These are phyloP conservation scores for Ricordea florida DNA, from an alignment of 92 coral and sea anemone genomes.

Conservation along the genomic window DNA sequence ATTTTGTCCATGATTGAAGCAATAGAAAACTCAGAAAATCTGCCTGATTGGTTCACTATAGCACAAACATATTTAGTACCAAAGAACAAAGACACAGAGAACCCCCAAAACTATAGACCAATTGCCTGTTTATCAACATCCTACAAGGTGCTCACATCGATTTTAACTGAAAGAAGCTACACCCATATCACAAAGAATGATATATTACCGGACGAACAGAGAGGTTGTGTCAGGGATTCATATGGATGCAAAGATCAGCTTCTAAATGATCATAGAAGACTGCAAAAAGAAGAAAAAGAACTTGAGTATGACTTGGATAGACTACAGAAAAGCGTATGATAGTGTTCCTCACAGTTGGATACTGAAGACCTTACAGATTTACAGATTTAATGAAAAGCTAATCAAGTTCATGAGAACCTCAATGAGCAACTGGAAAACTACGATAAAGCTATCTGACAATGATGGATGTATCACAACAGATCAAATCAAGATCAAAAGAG, in stretches of 20 bases:
- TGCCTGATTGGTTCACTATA: slow-evolving; percentile 15
- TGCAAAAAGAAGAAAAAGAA: slow-evolving; percentile 3
- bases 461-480: too few relatives aligned
- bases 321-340: too few relatives aligned
- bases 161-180: slow-evolving; percentile 1
- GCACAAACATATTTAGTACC: slow-evolving; percentile 6
- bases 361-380: too few relatives aligned
- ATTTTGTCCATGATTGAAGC: too few relatives aligned
- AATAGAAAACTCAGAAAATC: slow-evolving; percentile 5
- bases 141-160: slow-evolving; percentile 20
- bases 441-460: too few relatives aligned
- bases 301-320: too few relatives aligned
- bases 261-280: slow-evolving; percentile 1
- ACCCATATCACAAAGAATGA: background rate
- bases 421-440: too few relatives aligned
- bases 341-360: too few relatives aligned
- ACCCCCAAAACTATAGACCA: background rate
- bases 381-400: too few relatives aligned
- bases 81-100: slow-evolving; percentile 14
- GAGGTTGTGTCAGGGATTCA: background rate
- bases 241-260: background rate
- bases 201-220: slow-evolving; percentile 17
- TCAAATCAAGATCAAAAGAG: too few relatives aligned
- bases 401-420: too few relatives aligned
- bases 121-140: slow-evolving; percentile 18